phyloP scores from a whole-genome alignment of 2,113 vertebrate species.

The Oncorhynchus nerka region DNA sequence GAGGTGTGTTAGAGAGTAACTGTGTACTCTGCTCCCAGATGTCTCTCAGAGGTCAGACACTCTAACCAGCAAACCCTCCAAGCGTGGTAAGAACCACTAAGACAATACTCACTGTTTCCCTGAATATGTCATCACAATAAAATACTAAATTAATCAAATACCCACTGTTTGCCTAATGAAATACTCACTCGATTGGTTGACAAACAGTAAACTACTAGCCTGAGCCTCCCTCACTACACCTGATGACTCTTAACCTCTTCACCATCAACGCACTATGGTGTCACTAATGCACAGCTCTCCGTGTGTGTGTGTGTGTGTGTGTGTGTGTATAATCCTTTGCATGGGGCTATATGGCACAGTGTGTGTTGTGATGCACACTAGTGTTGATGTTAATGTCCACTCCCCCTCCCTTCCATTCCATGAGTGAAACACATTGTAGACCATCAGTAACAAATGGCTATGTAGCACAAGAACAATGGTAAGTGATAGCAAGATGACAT shows the following conservation, averaged over 20 bases:
- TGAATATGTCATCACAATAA: constrained; percentile 11
- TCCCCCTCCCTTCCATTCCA: background rate
- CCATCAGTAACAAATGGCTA: background rate
- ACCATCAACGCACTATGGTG: too few relatives aligned
- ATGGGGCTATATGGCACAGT: background rate
- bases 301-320: background rate
- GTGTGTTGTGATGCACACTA: background rate
- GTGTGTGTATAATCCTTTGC: background rate
- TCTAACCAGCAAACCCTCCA: constrained; percentile 90
- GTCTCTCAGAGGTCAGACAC: constrained; percentile 66
- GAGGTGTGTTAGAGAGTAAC: background rate
- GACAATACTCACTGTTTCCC: constrained; percentile 1
- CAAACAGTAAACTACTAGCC: too few relatives aligned
- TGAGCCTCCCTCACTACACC: too few relatives aligned
- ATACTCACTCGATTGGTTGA: too few relatives aligned
- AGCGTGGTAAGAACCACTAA: constrained; percentile 85
- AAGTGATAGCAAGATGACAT: constrained; percentile 34
- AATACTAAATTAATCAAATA: too few relatives aligned
- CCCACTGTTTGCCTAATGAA: too few relatives aligned
- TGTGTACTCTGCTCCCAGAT: constrained; percentile 55
- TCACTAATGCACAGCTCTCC: background rate
- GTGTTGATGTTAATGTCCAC: background rate
- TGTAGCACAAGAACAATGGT: constrained; percentile 20
- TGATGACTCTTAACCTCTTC: too few relatives aligned
- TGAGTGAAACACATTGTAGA: background rate